Evolutionary conservation across 2,797 vertebrate species (phyloP).

Genomic region (Hypotaenidia philippensis): DNA sequence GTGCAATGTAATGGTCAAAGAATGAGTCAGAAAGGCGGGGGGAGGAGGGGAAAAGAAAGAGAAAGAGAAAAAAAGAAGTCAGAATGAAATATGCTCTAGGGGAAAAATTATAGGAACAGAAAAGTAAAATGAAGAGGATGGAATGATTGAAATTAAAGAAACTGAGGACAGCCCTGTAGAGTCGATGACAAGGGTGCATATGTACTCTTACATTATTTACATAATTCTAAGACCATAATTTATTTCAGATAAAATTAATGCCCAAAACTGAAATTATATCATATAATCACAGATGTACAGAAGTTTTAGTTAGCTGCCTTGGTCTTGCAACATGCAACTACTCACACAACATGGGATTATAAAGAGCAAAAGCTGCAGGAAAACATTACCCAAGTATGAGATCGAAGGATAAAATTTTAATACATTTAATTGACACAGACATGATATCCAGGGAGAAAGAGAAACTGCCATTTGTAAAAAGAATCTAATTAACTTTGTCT

Average conservation of each 20-base stretch:
- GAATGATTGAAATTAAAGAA: not conserved
- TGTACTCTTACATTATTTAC: not conserved
- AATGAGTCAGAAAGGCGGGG: not conserved
- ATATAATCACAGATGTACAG: not conserved
- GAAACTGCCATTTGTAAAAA: not conserved
- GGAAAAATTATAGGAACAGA: not conserved
- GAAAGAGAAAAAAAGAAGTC: not conserved
- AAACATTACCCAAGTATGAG: not conserved
- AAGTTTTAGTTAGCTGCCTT: not conserved
- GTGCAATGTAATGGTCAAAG: not conserved
- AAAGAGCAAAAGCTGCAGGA: not conserved
- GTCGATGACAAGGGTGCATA: not conserved
- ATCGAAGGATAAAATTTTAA: not conserved
- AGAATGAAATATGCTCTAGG: not conserved
- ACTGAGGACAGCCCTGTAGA: not conserved
- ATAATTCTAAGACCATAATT: not conserved
- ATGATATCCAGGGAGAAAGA: not conserved
- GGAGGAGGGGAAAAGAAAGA: no score
- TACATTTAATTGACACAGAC: not conserved
- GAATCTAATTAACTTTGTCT: not conserved
- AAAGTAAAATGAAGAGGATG: not conserved
- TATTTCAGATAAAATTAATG: not conserved
- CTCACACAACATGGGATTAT: not conserved
- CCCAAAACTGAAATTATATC: not conserved
- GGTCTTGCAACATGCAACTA: not conserved